phyloP scores from a whole-genome alignment of 2,797 vertebrate genomes.

The Pelodytes ibericus region DNA sequence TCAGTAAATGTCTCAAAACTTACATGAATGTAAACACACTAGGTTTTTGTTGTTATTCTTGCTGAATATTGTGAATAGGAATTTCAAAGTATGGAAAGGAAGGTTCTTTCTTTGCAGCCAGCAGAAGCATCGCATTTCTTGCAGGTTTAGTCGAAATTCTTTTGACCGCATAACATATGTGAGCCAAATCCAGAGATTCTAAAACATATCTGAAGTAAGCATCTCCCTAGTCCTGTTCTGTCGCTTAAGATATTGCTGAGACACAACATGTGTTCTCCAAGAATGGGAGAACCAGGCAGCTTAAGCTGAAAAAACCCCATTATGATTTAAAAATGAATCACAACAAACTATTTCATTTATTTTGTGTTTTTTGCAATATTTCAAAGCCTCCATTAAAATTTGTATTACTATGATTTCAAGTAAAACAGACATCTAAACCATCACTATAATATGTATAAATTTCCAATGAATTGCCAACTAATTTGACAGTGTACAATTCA shows the following conservation, averaged over 20 bases:
- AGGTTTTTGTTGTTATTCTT: too few species aligned
- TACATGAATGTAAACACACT: too few species aligned
- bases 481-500: too few species aligned
- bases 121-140: neutral
- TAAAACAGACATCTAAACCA: too few species aligned
- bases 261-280: neutral
- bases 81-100: too few species aligned
- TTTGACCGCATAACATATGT: neutral
- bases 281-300: neutral
- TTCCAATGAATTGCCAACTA: too few species aligned
- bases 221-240: neutral
- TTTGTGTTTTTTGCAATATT: too few species aligned
- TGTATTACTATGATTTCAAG: too few species aligned
- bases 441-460: too few species aligned
- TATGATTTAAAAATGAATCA: neutral
- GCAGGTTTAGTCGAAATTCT: neutral
- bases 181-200: neutral
- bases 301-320: neutral
- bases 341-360: neutral
- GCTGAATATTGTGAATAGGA: too few species aligned
- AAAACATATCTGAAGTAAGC: neutral
- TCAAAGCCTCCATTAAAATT: too few species aligned
- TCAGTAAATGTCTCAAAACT: too few species aligned
- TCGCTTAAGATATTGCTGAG: neutral
- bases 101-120: neutral